These are phyloP conservation scores for Halocaridina rubra DNA, from an alignment of 2,888 invertebrate species.

Conservation along the genomic window DNA sequence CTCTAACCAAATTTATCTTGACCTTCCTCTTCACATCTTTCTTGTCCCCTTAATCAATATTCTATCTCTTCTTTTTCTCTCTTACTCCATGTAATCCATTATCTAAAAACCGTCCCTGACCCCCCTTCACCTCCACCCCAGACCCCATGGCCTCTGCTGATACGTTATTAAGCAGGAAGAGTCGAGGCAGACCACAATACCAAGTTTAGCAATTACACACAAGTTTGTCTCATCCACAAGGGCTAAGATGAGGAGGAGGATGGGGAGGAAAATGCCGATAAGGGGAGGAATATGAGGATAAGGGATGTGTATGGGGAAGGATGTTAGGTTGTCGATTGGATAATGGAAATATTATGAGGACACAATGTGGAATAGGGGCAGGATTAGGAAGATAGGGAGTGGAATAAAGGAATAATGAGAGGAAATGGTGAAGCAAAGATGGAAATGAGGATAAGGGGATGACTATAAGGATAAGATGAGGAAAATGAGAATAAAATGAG, in stretches of 20 bases:
- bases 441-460: not conserved
- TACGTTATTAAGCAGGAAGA: constrained; percentile 28
- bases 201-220: constrained; percentile 26
- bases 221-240: constrained; percentile 5
- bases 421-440: not conserved
- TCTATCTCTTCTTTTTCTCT: not conserved
- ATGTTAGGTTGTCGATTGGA: too few relatives aligned
- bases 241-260: not conserved
- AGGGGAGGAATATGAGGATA: not conserved
- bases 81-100: not conserved
- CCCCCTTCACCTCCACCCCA: not conserved
- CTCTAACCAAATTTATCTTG: not conserved
- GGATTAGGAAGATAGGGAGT: not conserved
- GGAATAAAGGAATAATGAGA: not conserved
- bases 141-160: not conserved
- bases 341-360: too few relatives aligned
- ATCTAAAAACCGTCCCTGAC: not conserved
- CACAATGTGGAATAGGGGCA: not conserved
- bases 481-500: not conserved
- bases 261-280: not conserved
- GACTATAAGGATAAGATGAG: not conserved
- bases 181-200: not conserved
- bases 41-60: not conserved
- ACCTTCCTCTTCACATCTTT: not conserved
- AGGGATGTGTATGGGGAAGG: not conserved